Base-by-base conservation (phyloP, 1,140 invertebrate genomes). In the Lordiphosa collinella region DNA sequence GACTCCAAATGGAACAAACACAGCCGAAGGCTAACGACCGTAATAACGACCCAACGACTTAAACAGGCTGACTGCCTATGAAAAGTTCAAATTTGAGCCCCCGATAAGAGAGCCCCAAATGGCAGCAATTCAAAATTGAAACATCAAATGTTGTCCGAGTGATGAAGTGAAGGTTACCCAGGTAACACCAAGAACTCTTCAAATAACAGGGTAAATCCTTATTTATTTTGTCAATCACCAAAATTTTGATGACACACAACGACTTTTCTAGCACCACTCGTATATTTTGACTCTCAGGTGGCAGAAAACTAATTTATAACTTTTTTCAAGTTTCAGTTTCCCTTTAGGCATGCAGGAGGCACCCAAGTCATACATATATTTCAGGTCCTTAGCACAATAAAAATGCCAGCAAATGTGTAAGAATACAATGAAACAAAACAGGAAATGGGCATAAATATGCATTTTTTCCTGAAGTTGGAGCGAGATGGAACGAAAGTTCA, bases 21-120 rank as follows among this genome's bases (percentile, higher is more conserved):
- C 53, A 59, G 56, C 44, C 50, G 14, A 38, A 25, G 76, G 55
- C 76, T 82, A 80, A 82, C 75, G 76, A 80, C 76, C 71, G 71
- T 51, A 51, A 50, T 40, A 66, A 56, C 61, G 22, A 25, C 22
- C 22, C 22, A 57, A 50, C 52, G 18, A 16, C 13, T 13, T 22
- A 31, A 58, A 40, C 29, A 18, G 52, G n/a, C 29, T 41, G 36
- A 29, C 29, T 4, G 25, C 31, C 43, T 32, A 37, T 32, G 37
- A 65, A 31, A 41, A 65, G 43, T 55, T 48, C 12, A 48, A 57
- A 43, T 66, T 31, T 9, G 6, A 44, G 41, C 12, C 22, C 47
- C 62, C 62, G 60, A 65, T 65, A 65, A 65, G 51, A 65, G 36
- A n/a, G n/a, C n/a, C 41, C 5, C 13, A 22, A 43, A 67, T 35